These are phyloP conservation scores for Platycercus adscitus DNA, from an alignment of 2,113 vertebrate species.

Conservation along the genomic window DNA sequence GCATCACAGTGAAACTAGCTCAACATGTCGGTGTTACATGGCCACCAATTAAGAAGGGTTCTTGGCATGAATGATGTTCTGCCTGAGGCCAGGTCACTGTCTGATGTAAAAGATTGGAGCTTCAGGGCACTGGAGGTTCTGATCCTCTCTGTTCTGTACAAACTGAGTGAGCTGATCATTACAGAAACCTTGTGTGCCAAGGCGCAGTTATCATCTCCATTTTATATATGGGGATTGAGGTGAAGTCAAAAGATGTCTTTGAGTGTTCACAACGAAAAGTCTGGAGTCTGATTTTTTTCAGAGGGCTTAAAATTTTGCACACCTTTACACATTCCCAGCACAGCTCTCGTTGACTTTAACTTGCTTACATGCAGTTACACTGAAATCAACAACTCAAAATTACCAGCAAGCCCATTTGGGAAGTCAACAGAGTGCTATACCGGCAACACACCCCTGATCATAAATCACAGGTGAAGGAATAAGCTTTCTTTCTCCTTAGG, in stretches of 20 bases:
- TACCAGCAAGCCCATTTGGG: neutral
- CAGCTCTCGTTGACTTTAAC: neutral
- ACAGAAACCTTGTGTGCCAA: slow-evolving; percentile 45
- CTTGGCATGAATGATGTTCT: slow-evolving; percentile 64
- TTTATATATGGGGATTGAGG: slow-evolving; percentile 66
- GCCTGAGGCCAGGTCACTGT: slow-evolving; percentile 62
- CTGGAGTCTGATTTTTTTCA: neutral
- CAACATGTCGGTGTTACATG: slow-evolving; percentile 13
- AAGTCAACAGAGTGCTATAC: neutral
- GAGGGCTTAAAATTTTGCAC: slow-evolving; percentile 3
- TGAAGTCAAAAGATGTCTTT: slow-evolving; percentile 43
- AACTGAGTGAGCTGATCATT: slow-evolving; percentile 48
- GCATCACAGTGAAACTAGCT: neutral
- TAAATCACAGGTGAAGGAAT: slow-evolving; percentile 51
- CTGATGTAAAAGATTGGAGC: slow-evolving; percentile 62
- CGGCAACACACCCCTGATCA: neutral
- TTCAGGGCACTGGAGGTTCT: slow-evolving; percentile 18
- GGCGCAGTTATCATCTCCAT: slow-evolving; percentile 22
- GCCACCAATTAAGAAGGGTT: slow-evolving; percentile 63
- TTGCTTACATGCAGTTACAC: neutral
- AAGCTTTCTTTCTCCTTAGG: slow-evolving; percentile 6
- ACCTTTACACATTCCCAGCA: neutral
- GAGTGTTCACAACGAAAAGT: slow-evolving; percentile 26
- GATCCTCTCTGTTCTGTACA: slow-evolving; percentile 58
- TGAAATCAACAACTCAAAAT: neutral